Conservation (phyloP, 2,797 vertebrate species). For the Nothura maculosa region DNA sequence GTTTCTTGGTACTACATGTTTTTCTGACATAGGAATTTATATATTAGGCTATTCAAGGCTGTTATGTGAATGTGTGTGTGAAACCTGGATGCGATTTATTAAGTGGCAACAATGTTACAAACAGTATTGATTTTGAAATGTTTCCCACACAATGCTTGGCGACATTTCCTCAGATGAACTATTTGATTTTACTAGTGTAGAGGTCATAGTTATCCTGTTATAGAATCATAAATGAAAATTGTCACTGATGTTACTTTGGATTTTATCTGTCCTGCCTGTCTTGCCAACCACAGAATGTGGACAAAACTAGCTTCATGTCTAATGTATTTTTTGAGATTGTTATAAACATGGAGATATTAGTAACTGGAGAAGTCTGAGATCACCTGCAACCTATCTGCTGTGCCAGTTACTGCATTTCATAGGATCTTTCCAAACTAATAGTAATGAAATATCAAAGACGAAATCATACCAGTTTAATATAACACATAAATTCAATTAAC, state of each 20-base stretch:
- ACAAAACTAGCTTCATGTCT: background rate
- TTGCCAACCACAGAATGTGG: background rate
- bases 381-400: background rate
- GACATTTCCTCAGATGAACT: background rate
- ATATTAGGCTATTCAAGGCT: background rate
- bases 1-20: background rate
- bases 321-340: background rate
- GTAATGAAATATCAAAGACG: background rate
- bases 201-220: background rate
- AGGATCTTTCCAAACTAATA: background rate
- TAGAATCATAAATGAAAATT: background rate
- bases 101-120: conserved; percentile 42
- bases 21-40: background rate
- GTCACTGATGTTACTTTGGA: background rate
- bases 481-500: background rate
- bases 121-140: conserved; percentile 44
- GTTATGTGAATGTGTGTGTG: background rate
- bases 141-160: background rate
- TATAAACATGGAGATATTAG: background rate
- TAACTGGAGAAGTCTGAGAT: background rate
- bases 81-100: conserved; percentile 36
- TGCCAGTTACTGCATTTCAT: background rate
- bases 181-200: conserved; percentile 1
- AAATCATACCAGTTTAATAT: background rate
- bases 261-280: background rate